Base-by-base conservation (phyloP, 1,140 invertebrate species). In the Ylistrum balloti region DNA sequence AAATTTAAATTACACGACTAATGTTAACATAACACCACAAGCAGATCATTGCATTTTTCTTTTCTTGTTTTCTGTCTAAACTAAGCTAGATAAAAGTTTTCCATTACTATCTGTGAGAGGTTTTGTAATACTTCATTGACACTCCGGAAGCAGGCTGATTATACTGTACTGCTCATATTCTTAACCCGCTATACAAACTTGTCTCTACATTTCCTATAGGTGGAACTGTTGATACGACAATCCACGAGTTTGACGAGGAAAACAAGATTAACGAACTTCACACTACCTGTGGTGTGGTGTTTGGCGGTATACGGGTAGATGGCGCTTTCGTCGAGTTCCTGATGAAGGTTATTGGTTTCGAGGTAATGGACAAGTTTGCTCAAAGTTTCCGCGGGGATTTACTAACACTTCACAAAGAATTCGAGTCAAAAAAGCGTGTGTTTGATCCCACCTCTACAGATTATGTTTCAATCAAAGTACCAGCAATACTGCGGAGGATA, bases 341-440 rank as follows among this genome's bases (percentile, higher is more conserved):
- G 33, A 91, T 92, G 88, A 88, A 91, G 74, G 45, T 92, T 20
- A n/a, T 90, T 0, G 87, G 86, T 17, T 86, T 89, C 15, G 90
- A 91, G 17, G 87, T 91, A 20, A 91, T 92, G 90, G 90, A 92
- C 32, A 91, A 90, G 35, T 92, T 92, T 86, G 90, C 88, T 33
- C 48, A 86, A 86, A 91, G 48, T 33, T 92, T 89, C 41, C 89
- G 89, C 38, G 45, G 88, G 5, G 91, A 92, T 41, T 88, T 91
- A 28, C 38, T 90, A 34, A 41, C 88, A 22, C 90, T 92, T 33
- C 90, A 92, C 15, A 92, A 91, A 85, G 91, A 92, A 33, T 92
- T 92, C 88, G 91, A 92, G 38, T 91, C 89, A 28, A 92, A 91
- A 33, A 92, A 92, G 48, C 88, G 91, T 85, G 88, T 56, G 22